Percentiles rank a stretch among this genome's conserved stretches.
Conservation (phyloP, 2,797 vertebrate species). For the Steatocranus sp. region DNA sequence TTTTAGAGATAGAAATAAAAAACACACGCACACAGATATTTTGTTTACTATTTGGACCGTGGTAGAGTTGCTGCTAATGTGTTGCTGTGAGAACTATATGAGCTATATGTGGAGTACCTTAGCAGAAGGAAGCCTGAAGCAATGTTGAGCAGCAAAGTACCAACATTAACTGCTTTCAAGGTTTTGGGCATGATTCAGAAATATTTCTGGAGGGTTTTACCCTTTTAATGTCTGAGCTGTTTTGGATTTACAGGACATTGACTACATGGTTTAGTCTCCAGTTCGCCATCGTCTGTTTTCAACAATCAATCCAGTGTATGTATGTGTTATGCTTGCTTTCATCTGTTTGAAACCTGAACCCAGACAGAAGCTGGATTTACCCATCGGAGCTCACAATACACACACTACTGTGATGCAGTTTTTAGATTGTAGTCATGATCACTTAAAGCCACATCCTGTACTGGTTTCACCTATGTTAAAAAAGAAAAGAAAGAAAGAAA, state of each 20-base stretch:
- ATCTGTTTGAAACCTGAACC: neutral
- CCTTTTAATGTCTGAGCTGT: neutral
- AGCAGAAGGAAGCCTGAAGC: constrained; percentile 39
- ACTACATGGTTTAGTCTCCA: neutral
- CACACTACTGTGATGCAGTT: neutral
- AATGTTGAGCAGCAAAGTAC: neutral
- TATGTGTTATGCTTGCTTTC: neutral
- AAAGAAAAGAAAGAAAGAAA: neutral
- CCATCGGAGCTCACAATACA: neutral
- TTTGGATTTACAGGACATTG: neutral
- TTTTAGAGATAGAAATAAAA: neutral
- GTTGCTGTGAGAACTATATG: constrained; percentile 54
- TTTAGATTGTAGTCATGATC: neutral
- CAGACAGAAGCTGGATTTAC: neutral
- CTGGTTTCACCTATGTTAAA: neutral
- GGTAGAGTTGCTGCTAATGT: constrained; percentile 30
- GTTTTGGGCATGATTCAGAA: neutral
- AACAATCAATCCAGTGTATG: neutral
- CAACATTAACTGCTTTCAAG: neutral
- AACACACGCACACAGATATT: neutral
- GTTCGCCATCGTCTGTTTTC: neutral
- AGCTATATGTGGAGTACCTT: constrained; percentile 6
- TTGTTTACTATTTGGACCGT: constrained; percentile 1
- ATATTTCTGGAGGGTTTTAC: neutral
- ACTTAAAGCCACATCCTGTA: neutral